These are phyloP conservation scores for Scaptomyza tumidula DNA, from an alignment of 2,888 invertebrate genomes.

Conservation along the genomic window DNA sequence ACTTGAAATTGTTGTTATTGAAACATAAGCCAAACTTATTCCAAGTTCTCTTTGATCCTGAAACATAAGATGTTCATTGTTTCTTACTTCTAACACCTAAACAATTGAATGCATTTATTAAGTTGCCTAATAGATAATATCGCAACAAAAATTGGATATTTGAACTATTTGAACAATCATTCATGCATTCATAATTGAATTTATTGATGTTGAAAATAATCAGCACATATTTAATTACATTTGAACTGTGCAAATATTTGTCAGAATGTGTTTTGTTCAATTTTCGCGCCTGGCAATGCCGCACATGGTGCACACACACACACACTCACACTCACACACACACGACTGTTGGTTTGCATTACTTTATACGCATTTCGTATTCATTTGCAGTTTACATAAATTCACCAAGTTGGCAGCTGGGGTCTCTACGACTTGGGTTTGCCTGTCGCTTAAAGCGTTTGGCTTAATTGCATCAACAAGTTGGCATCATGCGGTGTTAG, in stretches of 20 bases:
- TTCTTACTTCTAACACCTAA: too few species aligned
- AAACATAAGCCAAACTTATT: too few species aligned
- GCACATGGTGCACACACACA: slow-evolving; percentile 4
- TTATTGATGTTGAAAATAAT: slow-evolving; percentile 15
- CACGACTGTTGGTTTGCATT: slow-evolving; percentile 7
- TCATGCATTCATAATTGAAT: not conserved
- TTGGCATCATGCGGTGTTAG: slow-evolving; percentile 61
- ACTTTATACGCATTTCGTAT: slow-evolving; percentile 25
- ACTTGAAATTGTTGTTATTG: too few species aligned
- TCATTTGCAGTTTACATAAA: slow-evolving; percentile 57
- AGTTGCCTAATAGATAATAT: not conserved
- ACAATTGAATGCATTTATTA: too few species aligned
- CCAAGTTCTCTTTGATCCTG: too few species aligned
- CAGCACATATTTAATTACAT: slow-evolving; percentile 9
- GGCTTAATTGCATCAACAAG: slow-evolving; percentile 76
- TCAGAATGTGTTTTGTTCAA: slow-evolving; percentile 11
- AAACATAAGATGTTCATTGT: too few species aligned
- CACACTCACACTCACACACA: not conserved
- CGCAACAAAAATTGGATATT: not conserved
- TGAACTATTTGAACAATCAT: not conserved
- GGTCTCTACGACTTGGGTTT: slow-evolving; percentile 14
- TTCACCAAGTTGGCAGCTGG: slow-evolving; percentile 49
- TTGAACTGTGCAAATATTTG: slow-evolving; percentile 20
- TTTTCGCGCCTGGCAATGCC: slow-evolving; percentile 14
- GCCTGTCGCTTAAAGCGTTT: slow-evolving; percentile 41